A percentile compares a stretch with the other conserved stretches of the same genome.
Conservation (phyloP, 2,797 vertebrate genomes). For the Coccyzus lansbergi region DNA sequence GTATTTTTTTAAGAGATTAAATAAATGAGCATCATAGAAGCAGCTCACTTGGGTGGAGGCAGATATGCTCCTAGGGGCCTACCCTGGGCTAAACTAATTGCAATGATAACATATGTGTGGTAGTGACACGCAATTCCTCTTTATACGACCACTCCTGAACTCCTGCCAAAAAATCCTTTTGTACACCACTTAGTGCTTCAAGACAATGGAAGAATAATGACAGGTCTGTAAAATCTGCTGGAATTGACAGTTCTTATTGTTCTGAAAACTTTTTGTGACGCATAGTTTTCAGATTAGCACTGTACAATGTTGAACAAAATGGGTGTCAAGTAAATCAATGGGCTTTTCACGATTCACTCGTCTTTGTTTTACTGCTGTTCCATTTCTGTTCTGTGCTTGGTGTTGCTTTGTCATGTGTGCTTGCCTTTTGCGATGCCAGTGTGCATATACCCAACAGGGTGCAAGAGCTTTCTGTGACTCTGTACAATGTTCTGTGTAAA, state of each 20-base stretch:
- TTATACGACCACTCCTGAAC: background rate
- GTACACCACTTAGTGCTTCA: conserved; percentile 28
- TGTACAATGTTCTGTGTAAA: background rate
- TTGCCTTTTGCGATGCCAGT: background rate
- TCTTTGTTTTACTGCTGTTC: conserved; percentile 18
- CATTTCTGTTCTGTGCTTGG: background rate
- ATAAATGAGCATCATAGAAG: background rate
- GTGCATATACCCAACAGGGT: background rate
- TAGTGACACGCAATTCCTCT: background rate
- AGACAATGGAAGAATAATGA: conserved; percentile 68
- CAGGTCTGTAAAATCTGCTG: conserved; percentile 57
- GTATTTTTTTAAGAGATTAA: background rate
- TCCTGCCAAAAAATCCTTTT: conserved; percentile 49
- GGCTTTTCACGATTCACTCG: conserved; percentile 19
- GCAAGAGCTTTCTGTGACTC: background rate
- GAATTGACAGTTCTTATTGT: conserved; percentile 67
- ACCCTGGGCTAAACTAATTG: background rate
- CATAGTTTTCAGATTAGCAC: conserved; percentile 51
- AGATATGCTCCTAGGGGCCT: background rate
- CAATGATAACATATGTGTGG: background rate
- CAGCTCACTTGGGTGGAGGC: rapidly evolving
- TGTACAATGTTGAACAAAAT: conserved; percentile 43
- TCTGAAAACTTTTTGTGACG: conserved; percentile 58
- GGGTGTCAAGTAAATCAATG: conserved; percentile 57
- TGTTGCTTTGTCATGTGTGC: background rate